phyloP scores from a whole-genome alignment of 2,113 vertebrate species.

The Thymallus thymallus region DNA sequence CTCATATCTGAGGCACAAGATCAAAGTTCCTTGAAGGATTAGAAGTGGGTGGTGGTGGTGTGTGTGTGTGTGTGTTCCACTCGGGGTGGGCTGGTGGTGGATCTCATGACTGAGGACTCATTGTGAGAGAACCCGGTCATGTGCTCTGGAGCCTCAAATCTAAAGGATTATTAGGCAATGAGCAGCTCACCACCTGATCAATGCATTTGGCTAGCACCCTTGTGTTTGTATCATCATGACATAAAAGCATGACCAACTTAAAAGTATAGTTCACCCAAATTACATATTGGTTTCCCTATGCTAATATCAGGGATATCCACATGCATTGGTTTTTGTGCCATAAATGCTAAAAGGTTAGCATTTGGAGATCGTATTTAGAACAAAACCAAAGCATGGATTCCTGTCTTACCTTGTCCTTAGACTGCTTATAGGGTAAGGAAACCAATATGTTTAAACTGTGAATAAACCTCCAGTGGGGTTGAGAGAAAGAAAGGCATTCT shows the following conservation, averaged over 20 bases:
- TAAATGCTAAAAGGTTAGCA: too few relatives aligned
- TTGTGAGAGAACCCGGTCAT: conserved; percentile 21
- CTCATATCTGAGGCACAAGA: conserved; percentile 53
- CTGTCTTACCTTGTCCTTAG: too few relatives aligned
- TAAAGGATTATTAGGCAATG: neutral
- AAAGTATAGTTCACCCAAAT: too few relatives aligned
- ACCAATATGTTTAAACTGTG: too few relatives aligned
- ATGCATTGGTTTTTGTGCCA: too few relatives aligned
- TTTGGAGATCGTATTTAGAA: too few relatives aligned
- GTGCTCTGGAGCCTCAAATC: neutral
- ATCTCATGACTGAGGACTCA: conserved; percentile 36
- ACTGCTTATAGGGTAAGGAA: too few relatives aligned
- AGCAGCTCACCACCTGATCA: neutral
- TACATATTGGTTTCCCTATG: too few relatives aligned
- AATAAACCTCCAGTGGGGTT: too few relatives aligned
- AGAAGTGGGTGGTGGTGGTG: conserved; percentile 25
- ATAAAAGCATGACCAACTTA: neutral
- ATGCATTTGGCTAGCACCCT: neutral
- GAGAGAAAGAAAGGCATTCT: too few relatives aligned
- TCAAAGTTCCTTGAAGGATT: conserved; percentile 63
- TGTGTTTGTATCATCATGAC: neutral
- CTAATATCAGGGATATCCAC: too few relatives aligned
- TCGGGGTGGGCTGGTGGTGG: conserved; percentile 26
- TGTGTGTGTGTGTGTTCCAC: neutral
- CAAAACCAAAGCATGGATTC: too few relatives aligned